Base-by-base conservation (phyloP, 1,140 invertebrate species). In the Colletes latitarsis region DNA sequence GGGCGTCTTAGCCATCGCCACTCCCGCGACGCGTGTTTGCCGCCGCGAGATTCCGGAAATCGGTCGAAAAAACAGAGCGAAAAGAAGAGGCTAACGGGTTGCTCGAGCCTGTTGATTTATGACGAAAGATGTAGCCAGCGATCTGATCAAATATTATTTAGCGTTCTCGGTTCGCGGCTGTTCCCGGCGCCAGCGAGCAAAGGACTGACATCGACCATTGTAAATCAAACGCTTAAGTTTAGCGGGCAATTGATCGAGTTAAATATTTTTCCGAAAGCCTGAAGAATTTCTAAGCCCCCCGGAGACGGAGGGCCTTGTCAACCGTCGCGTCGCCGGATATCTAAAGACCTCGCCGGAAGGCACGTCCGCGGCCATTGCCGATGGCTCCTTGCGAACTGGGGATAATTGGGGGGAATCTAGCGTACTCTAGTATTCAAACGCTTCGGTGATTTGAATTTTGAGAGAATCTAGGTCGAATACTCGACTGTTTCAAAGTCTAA, bases 71-170 rank as follows among this genome's bases (percentile, higher is more conserved):
- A 52, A 17, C 19, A 43, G 30, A 62, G 49, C 52, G 14, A 12
- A 60, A 14, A 14, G 6, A 14, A 53, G 30, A 71, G 12, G 15
- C 49, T 15, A 64, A 64, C 19, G 0, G 15, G 0, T 4, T 30
- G 1, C 30, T 0, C 6, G 8, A 52, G 0, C 6, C 0, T 12
- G n/a, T 14, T 73, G 77, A 79, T 79, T 79, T 79, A 79, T 19
- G 10, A 17, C 52, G 6, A 10, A n/a, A 8, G 21, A 55, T 52
- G 41, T 14, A 41, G 30, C 30, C 41, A 5, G n/a, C 14, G 57
- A 14, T 46, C 15, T 66, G 60, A 55, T 55, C 70, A 79, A 79
- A 79, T 79, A 79, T 79, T 73, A 63, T 79, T 79, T 66, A 64
- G 8, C 69, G 21, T 43, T 12, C 1, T 12, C 69, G 43, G 39